These are phyloP conservation scores for Schizothorax lantsangensis DNA, from an alignment of 2,797 vertebrate genomes.

Conservation along the genomic window DNA sequence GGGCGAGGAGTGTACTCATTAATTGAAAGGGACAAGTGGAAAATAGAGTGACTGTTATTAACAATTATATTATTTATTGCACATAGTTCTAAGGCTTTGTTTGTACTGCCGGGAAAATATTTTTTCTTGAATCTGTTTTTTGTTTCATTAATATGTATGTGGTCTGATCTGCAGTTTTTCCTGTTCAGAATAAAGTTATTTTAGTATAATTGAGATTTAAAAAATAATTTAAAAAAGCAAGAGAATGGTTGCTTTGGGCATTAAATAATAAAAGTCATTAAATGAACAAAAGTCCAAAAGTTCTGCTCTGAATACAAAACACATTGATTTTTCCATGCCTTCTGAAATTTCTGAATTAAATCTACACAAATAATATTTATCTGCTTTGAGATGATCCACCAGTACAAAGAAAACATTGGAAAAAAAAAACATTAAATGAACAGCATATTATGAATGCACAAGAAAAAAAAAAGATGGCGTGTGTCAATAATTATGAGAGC, in stretches of 20 bases:
- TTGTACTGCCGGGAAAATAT: not conserved
- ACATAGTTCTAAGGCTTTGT: not conserved
- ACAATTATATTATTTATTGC: conserved; percentile 8
- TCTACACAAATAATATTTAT: not conserved
- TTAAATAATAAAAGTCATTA: not conserved
- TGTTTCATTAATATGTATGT: not conserved
- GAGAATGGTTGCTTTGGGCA: not conserved
- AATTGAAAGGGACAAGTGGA: conserved; percentile 2
- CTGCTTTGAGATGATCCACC: not conserved
- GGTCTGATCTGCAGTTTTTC: not conserved
- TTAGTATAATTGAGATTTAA: not conserved
- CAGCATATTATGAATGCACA: not conserved
- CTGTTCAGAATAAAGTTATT: not conserved
- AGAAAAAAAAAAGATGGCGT: not conserved
- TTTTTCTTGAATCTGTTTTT: not conserved
- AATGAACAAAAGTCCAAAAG: not conserved
- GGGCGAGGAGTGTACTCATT: conserved; percentile 14
- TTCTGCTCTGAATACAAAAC: not conserved
- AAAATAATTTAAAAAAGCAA: not conserved
- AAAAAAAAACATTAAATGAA: not conserved
- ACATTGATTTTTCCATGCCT: not conserved
- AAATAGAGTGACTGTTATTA: not conserved
- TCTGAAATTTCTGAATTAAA: not conserved
- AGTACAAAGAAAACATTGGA: not conserved
- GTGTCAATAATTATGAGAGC: conserved; percentile 16